Evolutionary conservation across 2,797 vertebrate species (phyloP).

Genomic region (Pangasius mekongensis): DNA sequence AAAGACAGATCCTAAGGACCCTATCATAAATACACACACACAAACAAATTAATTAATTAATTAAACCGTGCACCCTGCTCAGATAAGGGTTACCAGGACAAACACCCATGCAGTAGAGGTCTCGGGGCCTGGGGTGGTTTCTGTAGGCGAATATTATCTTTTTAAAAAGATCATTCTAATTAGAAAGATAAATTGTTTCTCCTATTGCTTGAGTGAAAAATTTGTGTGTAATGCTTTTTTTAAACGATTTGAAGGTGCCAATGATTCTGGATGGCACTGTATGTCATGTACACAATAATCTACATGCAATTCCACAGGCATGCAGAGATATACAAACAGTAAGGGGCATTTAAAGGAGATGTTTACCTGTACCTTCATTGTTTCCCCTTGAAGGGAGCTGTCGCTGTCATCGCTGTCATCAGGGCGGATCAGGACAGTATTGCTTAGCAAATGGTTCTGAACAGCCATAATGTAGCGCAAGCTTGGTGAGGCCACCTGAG

Average conservation of each 20-base stretch:
- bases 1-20: too few relatives aligned
- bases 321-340: slow-evolving; percentile 53
- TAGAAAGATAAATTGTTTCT: neutral
- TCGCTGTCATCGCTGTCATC: slow-evolving; percentile 98
- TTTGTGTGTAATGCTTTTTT: neutral
- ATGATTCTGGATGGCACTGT: neutral
- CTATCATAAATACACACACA: too few relatives aligned
- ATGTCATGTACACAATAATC: neutral
- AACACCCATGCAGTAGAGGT: too few relatives aligned
- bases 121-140: too few relatives aligned
- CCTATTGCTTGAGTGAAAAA: neutral
- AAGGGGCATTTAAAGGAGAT: slow-evolving; percentile 90
- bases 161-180: too few relatives aligned
- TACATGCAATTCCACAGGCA: neutral
- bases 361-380: slow-evolving; percentile 99
- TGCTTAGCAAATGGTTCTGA: slow-evolving; percentile 99
- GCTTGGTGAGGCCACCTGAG: slow-evolving; percentile 95
- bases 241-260: neutral
- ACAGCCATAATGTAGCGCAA: slow-evolving; percentile 99
- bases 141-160: too few relatives aligned
- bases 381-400: slow-evolving; percentile 99
- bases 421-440: slow-evolving; percentile 94
- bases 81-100: too few relatives aligned
- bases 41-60: too few relatives aligned
- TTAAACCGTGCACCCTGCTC: too few relatives aligned